Conservation (phyloP, 1,140 invertebrate genomes). For the Drosophila jambulina region DNA sequence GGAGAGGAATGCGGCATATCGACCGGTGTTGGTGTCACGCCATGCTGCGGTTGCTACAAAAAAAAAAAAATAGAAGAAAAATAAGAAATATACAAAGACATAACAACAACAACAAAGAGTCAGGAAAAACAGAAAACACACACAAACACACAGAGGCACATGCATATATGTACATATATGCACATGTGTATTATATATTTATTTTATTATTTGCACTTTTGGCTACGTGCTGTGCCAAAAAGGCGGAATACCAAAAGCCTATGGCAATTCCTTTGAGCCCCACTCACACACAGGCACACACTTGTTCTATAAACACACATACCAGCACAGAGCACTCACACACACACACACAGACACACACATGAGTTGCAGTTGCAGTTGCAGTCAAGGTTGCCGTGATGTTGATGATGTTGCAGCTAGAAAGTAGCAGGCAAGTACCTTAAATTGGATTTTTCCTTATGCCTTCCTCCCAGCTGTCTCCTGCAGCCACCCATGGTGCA, state of each 20-base stretch:
- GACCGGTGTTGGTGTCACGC: slow-evolving; percentile 63
- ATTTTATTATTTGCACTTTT: slow-evolving; percentile 78
- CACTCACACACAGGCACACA: slow-evolving; percentile 7
- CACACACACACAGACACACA: slow-evolving; percentile 1
- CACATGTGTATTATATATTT: slow-evolving; percentile 59
- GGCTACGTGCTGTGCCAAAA: slow-evolving; percentile 68
- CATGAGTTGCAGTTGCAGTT: slow-evolving; percentile 43
- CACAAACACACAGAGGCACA: slow-evolving; percentile 9
- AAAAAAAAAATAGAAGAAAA: slow-evolving; percentile 12
- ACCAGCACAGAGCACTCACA: not conserved
- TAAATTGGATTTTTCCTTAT: slow-evolving; percentile 49
- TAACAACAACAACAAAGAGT: slow-evolving; percentile 5
- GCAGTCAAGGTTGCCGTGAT: slow-evolving; percentile 42
- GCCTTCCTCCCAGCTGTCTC: not conserved
- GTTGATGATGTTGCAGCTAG: slow-evolving; percentile 44
- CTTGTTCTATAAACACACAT: slow-evolving; percentile 21
- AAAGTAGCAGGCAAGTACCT: slow-evolving; percentile 50
- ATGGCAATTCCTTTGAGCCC: slow-evolving; percentile 42
- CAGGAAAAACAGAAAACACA: slow-evolving; percentile 9
- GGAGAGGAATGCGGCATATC: slow-evolving; percentile 75
- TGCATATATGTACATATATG: slow-evolving; percentile 13
- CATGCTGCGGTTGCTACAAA: slow-evolving; percentile 58
- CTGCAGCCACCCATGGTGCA: not conserved
- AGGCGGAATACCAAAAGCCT: slow-evolving; percentile 48
- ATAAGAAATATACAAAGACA: slow-evolving; percentile 7